Evolutionary conservation across 2,888 invertebrate genomes (phyloP), one percentile per base, ranked within the genome.

Genomic region (Stenurella melanura): DNA sequence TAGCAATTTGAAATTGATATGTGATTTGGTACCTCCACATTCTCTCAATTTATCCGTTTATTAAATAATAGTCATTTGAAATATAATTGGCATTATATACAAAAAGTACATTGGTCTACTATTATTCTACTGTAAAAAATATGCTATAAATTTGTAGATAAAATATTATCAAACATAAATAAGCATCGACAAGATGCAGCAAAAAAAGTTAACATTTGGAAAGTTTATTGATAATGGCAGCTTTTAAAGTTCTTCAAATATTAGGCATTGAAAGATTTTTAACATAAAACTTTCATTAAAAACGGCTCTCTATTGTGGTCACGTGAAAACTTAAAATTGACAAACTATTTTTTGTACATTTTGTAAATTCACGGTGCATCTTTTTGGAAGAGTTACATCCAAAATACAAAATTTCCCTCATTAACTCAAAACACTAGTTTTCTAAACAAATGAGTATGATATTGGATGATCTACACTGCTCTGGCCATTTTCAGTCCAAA

Each of bases 1-100:
- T 81, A 80, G 75, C 63, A 76, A 72, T 80, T 82, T 80, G 75
- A 73, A 78, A 73, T 60, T 58, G 63, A 69, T 75, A 63, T 66
- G 67, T 75, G 83, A 85, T 84, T 84, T 84, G 84, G 9, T 70
- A 78, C 75, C 80, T 82, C 82, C 85, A 82, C 78, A 86, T 83
- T 85, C 85, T 85, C 85, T 84, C 80, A 73, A 12, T 50, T 50
- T 50, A 12, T n/a, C n/a, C 1, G 7, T 50, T 50, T 42, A 42
- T 42, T 42, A 42, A 42, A 12, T 15, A 12, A 15, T 12, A 12
- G 15, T 12, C 42, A 42, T 38, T 11, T 11, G 11, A 38, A 42
- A 42, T 7, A 15, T 12, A n/a, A 50, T 15, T 50, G n/a, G n/a
- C n/a, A 12, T 12, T 17, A 15, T 50, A 50, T n/a, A 50, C 50